Conservation (phyloP, 2,113 vertebrate genomes). For the Xiphophorus hellerii region DNA sequence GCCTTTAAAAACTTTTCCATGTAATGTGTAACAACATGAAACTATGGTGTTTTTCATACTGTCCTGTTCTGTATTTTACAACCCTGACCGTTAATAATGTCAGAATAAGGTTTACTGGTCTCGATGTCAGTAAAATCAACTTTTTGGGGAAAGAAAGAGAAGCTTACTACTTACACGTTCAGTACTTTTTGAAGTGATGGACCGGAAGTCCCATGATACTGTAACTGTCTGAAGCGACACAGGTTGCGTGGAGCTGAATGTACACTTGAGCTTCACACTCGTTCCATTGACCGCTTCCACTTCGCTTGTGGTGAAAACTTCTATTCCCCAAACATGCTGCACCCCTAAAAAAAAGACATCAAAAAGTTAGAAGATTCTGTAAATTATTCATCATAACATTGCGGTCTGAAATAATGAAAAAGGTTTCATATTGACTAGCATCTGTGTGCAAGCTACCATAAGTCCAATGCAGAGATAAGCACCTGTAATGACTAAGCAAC, state of each 20-base stretch:
- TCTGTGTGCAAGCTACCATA: not conserved
- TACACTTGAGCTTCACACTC: constrained; percentile 86
- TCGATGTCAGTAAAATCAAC: not conserved
- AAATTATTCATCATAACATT: not conserved
- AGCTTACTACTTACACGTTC: constrained; percentile 81
- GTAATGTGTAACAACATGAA: not conserved
- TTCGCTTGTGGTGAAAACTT: constrained; percentile 78
- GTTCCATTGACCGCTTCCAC: constrained; percentile 89
- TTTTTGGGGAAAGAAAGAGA: not conserved
- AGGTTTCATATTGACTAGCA: not conserved
- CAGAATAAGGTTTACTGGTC: not conserved
- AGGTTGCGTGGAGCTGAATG: constrained; percentile 82
- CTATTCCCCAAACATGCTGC: constrained; percentile 73
- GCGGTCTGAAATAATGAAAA: not conserved
- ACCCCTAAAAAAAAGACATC: constrained; percentile 68
- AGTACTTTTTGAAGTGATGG: constrained; percentile 65
- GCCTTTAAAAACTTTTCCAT: no score
- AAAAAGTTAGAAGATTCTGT: not conserved
- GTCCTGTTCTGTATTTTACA: not conserved
- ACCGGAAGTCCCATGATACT: constrained; percentile 88
- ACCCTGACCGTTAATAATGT: not conserved
- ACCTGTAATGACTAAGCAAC: no score
- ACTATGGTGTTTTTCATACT: not conserved
- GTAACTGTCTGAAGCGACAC: constrained; percentile 67
- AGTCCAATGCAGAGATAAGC: no score